Evolutionary conservation across 2,888 invertebrate species (phyloP), one percentile per base, ranked within the genome.

Genomic region (Stenichneumon culpator): DNA sequence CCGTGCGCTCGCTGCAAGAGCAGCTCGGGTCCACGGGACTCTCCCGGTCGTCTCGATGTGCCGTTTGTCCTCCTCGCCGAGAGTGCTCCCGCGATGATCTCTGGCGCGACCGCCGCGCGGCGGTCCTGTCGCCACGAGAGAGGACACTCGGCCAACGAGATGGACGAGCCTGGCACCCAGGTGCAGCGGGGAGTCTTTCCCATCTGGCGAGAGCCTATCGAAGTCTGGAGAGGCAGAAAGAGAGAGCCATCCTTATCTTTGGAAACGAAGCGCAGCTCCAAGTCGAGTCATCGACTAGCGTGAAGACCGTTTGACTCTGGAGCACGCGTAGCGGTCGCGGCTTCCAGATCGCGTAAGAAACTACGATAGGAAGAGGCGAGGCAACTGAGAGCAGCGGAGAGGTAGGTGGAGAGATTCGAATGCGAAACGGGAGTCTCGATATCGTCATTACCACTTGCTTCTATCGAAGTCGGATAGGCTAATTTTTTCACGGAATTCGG

Each of bases 341-440:
- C 22, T 72, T 72, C 50, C 80, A 57, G 28, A 32, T 72, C 19
- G 54, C 19, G 70, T 54, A 77, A 77, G 67, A 84, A 79, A 60
- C 22, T 2, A 1, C 36, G 60, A 22, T 60, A 79, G 50, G 79
- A 52, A 52, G 44, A 50, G 44, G 36, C 25, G 63, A 73, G 39
- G 67, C 68, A 57, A 32, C 36, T 39, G 25, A 16, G 68, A 39
- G 52, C 22, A 5, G 44, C 14, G 3, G 39, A 9, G 3, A 44
- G 69, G 68, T 57, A 69, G 78, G 50, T 54, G 79, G 81, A 86
- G 57, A 82, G 83, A 60, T 57, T 60, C 86, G 83, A 82, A 82
- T 77, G 88, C 79, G 87, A 88, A 89, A 87, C 83, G 87, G 82
- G 86, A 86, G 88, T 86, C 87, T 85, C 86, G 85, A 86, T 44